These are phyloP conservation scores for Scolopax bukidnonensis DNA, from an alignment of 2,797 vertebrate species.

Conservation along the genomic window DNA sequence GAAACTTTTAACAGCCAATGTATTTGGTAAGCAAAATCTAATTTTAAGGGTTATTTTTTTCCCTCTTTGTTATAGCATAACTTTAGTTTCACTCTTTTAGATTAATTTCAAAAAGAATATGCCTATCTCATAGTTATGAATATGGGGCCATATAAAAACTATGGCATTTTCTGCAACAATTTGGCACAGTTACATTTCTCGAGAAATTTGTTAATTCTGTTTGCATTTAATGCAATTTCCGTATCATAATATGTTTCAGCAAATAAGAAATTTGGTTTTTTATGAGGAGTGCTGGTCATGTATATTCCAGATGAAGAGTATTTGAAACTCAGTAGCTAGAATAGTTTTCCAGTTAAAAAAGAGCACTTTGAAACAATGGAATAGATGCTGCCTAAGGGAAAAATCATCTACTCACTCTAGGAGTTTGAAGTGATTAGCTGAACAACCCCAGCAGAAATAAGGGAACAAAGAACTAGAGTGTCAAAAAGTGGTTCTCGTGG, in stretches of 20 bases:
- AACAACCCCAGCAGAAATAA: not conserved
- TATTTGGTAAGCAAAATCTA: conserved; percentile 24
- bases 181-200: not conserved
- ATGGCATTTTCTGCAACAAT: not conserved
- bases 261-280: not conserved
- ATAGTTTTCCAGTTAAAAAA: not conserved
- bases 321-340: not conserved
- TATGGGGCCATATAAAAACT: not conserved
- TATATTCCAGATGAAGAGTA: not conserved
- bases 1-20: not conserved
- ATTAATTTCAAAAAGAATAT: not conserved
- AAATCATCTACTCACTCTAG: not conserved
- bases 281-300: not conserved
- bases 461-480: not conserved
- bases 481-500: not conserved
- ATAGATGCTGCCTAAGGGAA: not conserved
- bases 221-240: not conserved
- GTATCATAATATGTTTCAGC: not conserved
- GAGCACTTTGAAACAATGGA: not conserved
- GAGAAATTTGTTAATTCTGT: not conserved
- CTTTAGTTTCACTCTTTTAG: not conserved
- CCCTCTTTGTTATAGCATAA: not conserved
- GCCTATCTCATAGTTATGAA: not conserved
- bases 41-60: not conserved
- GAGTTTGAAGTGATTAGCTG: not conserved